Percentiles rank a stretch among this genome's conserved stretches.
These are phyloP conservation scores for Pyrrhia umbra DNA, from an alignment of 2,888 invertebrate genomes.

Conservation along the genomic window DNA sequence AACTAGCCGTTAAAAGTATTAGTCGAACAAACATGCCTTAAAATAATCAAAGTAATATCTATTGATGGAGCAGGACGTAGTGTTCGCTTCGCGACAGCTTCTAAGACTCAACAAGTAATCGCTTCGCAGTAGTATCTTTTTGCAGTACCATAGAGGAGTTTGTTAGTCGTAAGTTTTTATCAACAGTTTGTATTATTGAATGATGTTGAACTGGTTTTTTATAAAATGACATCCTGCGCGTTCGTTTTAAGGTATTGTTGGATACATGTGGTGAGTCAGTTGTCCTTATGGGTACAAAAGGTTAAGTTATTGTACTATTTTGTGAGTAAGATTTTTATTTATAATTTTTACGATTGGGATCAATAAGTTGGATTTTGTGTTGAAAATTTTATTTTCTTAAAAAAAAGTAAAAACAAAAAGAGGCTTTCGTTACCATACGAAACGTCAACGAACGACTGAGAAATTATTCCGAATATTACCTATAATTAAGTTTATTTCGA, in stretches of 20 bases:
- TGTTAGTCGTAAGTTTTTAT: constrained; percentile 88
- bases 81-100: constrained; percentile 76
- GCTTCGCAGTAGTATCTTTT: constrained; percentile 77
- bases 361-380: constrained; percentile 86
- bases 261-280: constrained; percentile 80
- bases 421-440: constrained; percentile 82
- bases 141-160: constrained; percentile 79
- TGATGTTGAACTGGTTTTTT: constrained; percentile 85
- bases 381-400: constrained; percentile 86
- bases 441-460: constrained; percentile 89
- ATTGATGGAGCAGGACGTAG: constrained; percentile 48
- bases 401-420: constrained; percentile 77
- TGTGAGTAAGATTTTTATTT: constrained; percentile 82
- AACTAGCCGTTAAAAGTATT: constrained; percentile 82
- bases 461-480: constrained; percentile 84
- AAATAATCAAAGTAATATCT: constrained; percentile 67
- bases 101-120: constrained; percentile 64
- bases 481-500: constrained; percentile 77
- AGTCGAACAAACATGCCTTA: constrained; percentile 82
- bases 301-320: constrained; percentile 83
- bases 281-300: constrained; percentile 88
- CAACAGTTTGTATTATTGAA: constrained; percentile 86
- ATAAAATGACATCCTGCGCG: constrained; percentile 88
- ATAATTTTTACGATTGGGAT: constrained; percentile 87
- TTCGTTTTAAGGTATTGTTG: constrained; percentile 79